Conservation (phyloP, 1,140 invertebrate genomes). For the Myzus persicae region DNA sequence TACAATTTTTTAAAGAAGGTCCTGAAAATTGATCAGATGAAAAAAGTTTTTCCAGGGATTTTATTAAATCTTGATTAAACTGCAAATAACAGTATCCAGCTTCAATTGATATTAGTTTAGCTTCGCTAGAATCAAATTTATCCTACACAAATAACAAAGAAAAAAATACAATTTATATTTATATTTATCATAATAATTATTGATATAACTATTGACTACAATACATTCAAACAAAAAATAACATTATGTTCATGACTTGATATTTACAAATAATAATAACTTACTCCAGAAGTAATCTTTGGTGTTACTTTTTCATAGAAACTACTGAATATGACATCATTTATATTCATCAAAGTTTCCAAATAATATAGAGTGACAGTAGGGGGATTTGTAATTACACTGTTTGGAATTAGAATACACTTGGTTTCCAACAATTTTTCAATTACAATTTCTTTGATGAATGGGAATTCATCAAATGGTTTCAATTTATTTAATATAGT, state of each 20-base stretch:
- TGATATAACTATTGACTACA: too few species aligned
- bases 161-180: background rate
- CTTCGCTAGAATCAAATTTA: background rate
- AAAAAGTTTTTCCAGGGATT: slow-evolving; percentile 34
- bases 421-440: background rate
- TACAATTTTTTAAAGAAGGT: background rate
- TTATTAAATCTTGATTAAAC: background rate
- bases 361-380: background rate
- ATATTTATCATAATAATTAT: background rate
- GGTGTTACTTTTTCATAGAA: background rate
- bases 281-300: background rate
- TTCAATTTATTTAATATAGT: background rate
- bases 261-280: background rate
- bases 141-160: background rate
- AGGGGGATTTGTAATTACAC: background rate
- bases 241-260: background rate
- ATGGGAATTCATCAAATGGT: background rate
- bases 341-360: slow-evolving; percentile 3
- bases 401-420: background rate
- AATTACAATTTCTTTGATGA: slow-evolving; percentile 22
- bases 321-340: background rate
- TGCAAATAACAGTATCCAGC: slow-evolving; percentile 5
- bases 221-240: too few species aligned
- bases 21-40: background rate
- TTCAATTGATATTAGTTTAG: background rate